These are phyloP conservation scores for Acrocephalus scirpaceus DNA, from an alignment of 2,797 vertebrate species.

Conservation along the genomic window DNA sequence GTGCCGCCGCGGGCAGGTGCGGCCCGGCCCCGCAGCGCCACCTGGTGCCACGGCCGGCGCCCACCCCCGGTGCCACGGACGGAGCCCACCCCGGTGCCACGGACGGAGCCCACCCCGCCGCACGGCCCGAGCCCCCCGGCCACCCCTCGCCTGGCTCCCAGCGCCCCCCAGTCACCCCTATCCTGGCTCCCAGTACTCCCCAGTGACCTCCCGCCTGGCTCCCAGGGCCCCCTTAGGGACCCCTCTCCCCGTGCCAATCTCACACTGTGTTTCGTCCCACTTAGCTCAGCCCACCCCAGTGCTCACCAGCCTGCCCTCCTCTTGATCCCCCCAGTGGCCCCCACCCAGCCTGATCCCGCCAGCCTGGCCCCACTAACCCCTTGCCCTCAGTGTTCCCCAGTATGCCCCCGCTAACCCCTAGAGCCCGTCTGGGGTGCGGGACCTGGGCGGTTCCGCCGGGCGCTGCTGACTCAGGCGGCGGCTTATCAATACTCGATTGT, in stretches of 20 bases:
- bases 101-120: background rate
- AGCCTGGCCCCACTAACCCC: background rate
- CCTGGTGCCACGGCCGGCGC: background rate
- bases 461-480: background rate
- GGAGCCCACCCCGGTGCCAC: no score
- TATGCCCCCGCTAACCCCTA: fast-evolving
- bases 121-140: background rate
- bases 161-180: no score
- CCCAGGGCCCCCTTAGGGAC: background rate
- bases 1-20: background rate
- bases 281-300: background rate
- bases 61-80: background rate
- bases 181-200: no score
- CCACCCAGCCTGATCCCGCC: background rate
- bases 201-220: no score
- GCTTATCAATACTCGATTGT: background rate
- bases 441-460: background rate
- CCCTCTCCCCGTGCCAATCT: background rate
- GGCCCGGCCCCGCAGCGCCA: background rate
- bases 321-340: background rate
- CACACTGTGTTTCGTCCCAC: no score
- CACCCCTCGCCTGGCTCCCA: no score
- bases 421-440: no score
- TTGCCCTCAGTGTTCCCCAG: no score
- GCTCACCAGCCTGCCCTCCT: background rate